Evolutionary conservation across 2,797 vertebrate species (phyloP).

Genomic region (Cynodonichthys magdalenae): DNA sequence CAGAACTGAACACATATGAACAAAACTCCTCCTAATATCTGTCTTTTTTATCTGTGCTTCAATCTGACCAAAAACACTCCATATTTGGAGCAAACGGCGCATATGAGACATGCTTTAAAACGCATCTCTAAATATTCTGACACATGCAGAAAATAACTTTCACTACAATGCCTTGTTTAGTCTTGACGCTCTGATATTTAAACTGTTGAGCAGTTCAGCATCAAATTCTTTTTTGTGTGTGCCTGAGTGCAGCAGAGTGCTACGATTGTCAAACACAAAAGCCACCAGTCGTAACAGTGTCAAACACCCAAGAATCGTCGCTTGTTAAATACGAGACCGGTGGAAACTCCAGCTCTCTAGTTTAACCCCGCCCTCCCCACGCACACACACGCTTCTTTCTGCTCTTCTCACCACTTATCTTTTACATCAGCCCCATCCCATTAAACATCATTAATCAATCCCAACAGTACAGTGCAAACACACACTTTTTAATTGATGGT

Average conservation of each 20-base stretch:
- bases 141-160: constrained; percentile 63
- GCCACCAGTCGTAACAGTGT: constrained; percentile 69
- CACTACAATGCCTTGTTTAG: constrained; percentile 75
- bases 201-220: constrained; percentile 57
- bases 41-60: constrained; percentile 30
- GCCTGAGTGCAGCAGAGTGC: constrained; percentile 61
- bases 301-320: constrained; percentile 70
- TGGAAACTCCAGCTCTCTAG: constrained; percentile 37
- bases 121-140: constrained; percentile 66
- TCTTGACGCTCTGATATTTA: constrained; percentile 73
- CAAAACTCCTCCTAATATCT: constrained; percentile 14
- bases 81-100: constrained; percentile 72
- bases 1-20: constrained; percentile 15
- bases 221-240: constrained; percentile 56
- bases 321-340: constrained; percentile 63
- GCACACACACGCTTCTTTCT: constrained; percentile 14
- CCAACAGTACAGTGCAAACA: constrained; percentile 29
- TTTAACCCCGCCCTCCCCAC: constrained; percentile 35
- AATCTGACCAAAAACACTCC: constrained; percentile 69
- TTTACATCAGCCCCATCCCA: constrained; percentile 30
- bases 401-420: constrained; percentile 32
- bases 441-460: constrained; percentile 36
- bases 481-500: constrained; percentile 40
- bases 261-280: constrained; percentile 72
- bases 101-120: constrained; percentile 60